Conservation (phyloP, 2,113 vertebrate genomes). For the Apistogramma diplotaenia region DNA sequence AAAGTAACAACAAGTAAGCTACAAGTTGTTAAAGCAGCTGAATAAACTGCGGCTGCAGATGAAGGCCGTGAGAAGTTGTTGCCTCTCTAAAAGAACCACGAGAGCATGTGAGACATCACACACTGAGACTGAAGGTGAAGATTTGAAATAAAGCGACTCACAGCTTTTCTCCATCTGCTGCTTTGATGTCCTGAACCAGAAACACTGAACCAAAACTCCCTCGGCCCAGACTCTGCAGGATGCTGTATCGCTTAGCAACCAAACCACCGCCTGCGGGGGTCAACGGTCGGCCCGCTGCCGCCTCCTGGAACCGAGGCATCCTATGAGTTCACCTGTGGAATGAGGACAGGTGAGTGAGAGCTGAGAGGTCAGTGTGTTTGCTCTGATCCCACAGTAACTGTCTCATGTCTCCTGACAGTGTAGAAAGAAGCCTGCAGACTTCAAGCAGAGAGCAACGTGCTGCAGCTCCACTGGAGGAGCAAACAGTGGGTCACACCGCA, state of each 20-base stretch:
- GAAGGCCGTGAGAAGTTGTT: no score
- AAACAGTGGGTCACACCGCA: no score
- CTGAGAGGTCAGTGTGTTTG: background rate
- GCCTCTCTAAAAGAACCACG: no score
- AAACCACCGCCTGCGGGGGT: constrained; percentile 16
- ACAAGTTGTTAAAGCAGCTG: no score
- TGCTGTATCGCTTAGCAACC: constrained; percentile 79
- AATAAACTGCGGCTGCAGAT: no score
- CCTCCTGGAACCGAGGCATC: constrained; percentile 84
- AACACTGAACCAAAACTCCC: constrained; percentile 87
- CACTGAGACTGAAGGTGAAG: no score
- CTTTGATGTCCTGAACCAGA: constrained; percentile 83
- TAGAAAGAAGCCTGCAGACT: no score
- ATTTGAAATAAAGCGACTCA: no score
- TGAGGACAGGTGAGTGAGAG: background rate
- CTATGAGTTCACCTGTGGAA: background rate
- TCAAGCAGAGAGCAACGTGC: no score
- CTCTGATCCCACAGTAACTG: background rate
- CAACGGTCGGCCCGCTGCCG: constrained; percentile 14
- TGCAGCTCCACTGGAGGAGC: no score
- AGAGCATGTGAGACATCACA: no score
- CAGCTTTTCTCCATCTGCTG: constrained; percentile 76
- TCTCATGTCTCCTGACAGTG: background rate
- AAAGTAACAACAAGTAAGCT: no score
- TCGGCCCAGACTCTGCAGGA: constrained; percentile 79